A percentile compares a stretch with the other conserved stretches of the same genome.
Conservation (phyloP, 2,113 vertebrate species). For the Melozone crissalis region DNA sequence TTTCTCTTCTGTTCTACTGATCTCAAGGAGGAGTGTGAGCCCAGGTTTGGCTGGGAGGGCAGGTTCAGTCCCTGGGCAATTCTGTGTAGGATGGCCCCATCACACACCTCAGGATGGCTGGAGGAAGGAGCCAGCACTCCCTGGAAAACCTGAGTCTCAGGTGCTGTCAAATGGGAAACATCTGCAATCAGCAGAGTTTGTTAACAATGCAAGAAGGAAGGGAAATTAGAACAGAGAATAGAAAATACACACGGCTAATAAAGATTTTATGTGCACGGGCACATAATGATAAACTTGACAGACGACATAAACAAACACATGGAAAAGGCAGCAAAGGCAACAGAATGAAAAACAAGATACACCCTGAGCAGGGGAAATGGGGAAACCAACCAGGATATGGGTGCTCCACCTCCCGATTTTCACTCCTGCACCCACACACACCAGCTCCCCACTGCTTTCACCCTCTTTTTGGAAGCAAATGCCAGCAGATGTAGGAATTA, state of each 20-base stretch:
- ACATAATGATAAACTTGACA: constrained; percentile 33
- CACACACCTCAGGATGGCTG: rapidly evolving
- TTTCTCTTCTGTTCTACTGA: background rate
- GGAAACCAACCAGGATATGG: background rate
- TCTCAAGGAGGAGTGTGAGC: background rate
- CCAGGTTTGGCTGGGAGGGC: background rate
- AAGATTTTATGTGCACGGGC: constrained; percentile 23
- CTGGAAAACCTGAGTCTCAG: background rate
- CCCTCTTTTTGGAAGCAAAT: background rate
- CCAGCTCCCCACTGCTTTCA: background rate
- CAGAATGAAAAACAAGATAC: background rate
- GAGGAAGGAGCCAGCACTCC: background rate
- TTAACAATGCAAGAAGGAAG: constrained; percentile 16
- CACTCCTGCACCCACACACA: rapidly evolving
- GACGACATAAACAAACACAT: background rate
- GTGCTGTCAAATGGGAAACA: constrained; percentile 22
- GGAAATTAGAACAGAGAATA: constrained; percentile 45
- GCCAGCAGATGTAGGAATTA: background rate
- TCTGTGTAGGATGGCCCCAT: background rate
- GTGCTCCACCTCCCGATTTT: background rate
- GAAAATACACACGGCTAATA: constrained; percentile 28
- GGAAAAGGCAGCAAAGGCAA: background rate
- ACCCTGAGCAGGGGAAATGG: background rate
- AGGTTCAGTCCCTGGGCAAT: background rate
- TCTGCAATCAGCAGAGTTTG: constrained; percentile 4